Base-by-base conservation (phyloP, 2,797 vertebrate species). In the Sandelia bainsii region DNA sequence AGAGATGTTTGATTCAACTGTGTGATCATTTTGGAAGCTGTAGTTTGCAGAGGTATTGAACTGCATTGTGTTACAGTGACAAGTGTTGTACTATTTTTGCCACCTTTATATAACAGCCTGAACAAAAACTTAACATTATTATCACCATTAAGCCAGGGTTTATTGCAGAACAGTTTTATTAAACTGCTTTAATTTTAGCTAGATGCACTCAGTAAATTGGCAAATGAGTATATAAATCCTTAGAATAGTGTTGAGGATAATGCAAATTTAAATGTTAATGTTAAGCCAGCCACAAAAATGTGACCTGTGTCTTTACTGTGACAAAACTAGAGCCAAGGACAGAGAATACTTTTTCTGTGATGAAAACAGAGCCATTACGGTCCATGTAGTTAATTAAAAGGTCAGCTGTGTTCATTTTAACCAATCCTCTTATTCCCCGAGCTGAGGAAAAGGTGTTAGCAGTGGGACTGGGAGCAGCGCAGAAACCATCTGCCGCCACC, bases 371-470 rank as follows among this genome's bases (percentile, higher is more conserved):
- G 60, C 54, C 56, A 50, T 37, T 50, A 69, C 76, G 80, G 68
- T 80, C 78, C 61, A 39, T 45, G 37, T 63, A 69, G 79, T 90
- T 92, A 92, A 92, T 92, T 89, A 90, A 88, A 88, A 86, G 88
- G 89, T 89, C 89, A 83, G 27, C 23, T 1, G 14, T 81, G 77
- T 80, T 87, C 68, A 44, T 84, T 80, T 87, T 73, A 88, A 87
- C 78, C 85, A 88, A 76, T 84, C 69, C 62, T 56, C 14, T 76
- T 83, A 90, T 88, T 92, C 90, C 91, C 90, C 16, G 42, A 64
- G 59, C 87, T 80, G 70, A 72, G 57, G 75, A 79, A 44, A 80
- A 82, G 68, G 77, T 64, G 65, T 61, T 64, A 79, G 76, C 87
- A 40, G 67, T 82, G 89, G 88, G 86, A 89, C 76, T 74, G 67